Conservation (phyloP, 2,888 invertebrate species). For the Drosophila borborema region DNA sequence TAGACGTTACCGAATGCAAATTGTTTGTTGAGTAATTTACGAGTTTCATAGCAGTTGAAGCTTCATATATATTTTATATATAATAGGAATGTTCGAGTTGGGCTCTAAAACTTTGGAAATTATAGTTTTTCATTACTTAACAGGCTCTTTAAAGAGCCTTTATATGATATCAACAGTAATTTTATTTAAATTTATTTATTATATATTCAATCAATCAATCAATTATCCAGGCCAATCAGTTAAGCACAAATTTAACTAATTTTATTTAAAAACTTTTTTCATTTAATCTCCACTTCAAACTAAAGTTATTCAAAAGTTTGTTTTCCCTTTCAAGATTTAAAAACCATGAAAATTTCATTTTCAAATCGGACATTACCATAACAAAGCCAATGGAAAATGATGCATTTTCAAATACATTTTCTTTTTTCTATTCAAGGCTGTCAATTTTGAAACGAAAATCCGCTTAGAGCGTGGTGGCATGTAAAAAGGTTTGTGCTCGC, state of each 20-base stretch:
- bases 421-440: conserved; percentile 3
- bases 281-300: not conserved
- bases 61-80: too few relatives aligned
- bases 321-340: not conserved
- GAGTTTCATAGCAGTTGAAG: not conserved
- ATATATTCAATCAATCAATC: not conserved
- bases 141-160: too few relatives aligned
- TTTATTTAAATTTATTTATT: too few relatives aligned
- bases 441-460: conserved; percentile 4
- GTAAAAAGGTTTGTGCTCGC: conserved; percentile 19
- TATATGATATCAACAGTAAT: too few relatives aligned
- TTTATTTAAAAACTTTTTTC: not conserved
- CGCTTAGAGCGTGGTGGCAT: conserved; percentile 3
- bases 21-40: not conserved
- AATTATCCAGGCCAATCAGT: not conserved
- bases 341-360: not conserved
- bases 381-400: conserved; percentile 5
- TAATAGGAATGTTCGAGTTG: too few relatives aligned
- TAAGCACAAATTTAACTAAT: not conserved
- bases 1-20: not conserved
- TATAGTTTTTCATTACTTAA: too few relatives aligned
- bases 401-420: not conserved
- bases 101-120: too few relatives aligned
- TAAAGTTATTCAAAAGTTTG: not conserved
- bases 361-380: not conserved